Conservation (phyloP, 2,113 vertebrate genomes). For the Chauna torquata region DNA sequence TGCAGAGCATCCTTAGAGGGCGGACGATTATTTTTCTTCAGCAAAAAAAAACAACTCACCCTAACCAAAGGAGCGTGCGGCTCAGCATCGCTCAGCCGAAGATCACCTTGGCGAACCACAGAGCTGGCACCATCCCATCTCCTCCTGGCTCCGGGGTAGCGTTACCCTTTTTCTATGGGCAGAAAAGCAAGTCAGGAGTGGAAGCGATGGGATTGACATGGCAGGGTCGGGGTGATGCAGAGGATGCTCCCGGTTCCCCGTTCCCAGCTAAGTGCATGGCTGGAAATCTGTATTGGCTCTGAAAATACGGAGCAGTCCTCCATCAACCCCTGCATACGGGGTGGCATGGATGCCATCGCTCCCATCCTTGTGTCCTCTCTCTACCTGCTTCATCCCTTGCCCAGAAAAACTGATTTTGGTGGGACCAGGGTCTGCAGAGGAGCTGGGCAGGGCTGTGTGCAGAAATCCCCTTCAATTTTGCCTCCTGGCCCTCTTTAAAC, state of each 20-base stretch:
- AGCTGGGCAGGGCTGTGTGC: background rate
- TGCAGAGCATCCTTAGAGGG: background rate
- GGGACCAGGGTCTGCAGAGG: background rate
- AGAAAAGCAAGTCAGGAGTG: background rate
- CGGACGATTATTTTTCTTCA: background rate
- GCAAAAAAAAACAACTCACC: too few relatives aligned
- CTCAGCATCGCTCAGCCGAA: accelerated
- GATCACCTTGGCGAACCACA: background rate
- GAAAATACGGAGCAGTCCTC: background rate
- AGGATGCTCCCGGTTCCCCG: background rate
- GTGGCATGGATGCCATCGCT: background rate
- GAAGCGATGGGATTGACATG: background rate
- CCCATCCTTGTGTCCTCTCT: background rate
- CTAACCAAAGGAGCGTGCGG: accelerated
- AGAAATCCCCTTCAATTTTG: background rate
- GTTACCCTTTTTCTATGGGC: accelerated
- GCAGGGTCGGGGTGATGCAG: background rate
- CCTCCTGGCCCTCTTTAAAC: background rate
- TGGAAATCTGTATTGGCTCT: background rate
- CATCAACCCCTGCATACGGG: background rate
- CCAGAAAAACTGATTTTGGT: background rate
- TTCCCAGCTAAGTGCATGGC: background rate
- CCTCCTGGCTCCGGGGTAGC: background rate
- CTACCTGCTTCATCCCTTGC: background rate
- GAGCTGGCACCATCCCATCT: background rate